Evolutionary conservation across 2,888 invertebrate species (phyloP).

Genomic region (Drosophila meridiana): DNA sequence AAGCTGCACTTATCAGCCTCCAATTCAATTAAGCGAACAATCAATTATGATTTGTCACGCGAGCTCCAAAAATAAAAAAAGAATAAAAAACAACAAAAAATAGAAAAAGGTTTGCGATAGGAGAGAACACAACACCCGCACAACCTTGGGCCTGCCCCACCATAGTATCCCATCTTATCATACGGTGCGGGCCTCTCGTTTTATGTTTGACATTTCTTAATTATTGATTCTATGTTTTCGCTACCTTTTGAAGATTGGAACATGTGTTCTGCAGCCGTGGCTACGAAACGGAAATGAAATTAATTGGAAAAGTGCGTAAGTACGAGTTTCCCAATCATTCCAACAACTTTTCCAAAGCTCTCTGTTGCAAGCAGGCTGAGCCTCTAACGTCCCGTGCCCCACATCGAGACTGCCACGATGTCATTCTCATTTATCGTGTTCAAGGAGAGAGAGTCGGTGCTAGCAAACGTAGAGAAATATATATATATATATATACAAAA

Average conservation of each 20-base stretch:
- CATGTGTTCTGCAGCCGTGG: slow-evolving; percentile 60
- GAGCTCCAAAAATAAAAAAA: slow-evolving; percentile 50
- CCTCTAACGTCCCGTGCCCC: not conserved
- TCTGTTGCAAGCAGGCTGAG: slow-evolving; percentile 35
- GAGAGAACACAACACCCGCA: slow-evolving; percentile 29
- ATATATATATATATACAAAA: slow-evolving; percentile 14
- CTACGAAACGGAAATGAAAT: slow-evolving; percentile 75
- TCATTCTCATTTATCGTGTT: slow-evolving; percentile 34
- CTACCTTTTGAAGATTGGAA: slow-evolving; percentile 84
- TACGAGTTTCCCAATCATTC: slow-evolving; percentile 8
- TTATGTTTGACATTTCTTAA: slow-evolving; percentile 83
- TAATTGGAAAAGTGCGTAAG: slow-evolving; percentile 79
- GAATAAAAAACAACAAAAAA: slow-evolving; percentile 6
- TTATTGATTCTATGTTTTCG: slow-evolving; percentile 83
- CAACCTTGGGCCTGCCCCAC: not conserved
- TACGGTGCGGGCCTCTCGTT: slow-evolving; percentile 59
- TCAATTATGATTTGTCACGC: slow-evolving; percentile 82
- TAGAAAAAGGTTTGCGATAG: slow-evolving; percentile 37
- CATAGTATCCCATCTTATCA: slow-evolving; percentile 25
- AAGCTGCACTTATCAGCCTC: slow-evolving; percentile 59
- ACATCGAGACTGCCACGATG: too few relatives aligned
- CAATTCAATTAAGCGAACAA: slow-evolving; percentile 83
- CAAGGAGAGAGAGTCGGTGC: slow-evolving; percentile 32
- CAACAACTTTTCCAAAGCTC: not conserved
- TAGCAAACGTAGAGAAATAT: slow-evolving; percentile 13